Evolutionary conservation across 2,888 invertebrate species (phyloP).

Genomic region (Netelia melanura): DNA sequence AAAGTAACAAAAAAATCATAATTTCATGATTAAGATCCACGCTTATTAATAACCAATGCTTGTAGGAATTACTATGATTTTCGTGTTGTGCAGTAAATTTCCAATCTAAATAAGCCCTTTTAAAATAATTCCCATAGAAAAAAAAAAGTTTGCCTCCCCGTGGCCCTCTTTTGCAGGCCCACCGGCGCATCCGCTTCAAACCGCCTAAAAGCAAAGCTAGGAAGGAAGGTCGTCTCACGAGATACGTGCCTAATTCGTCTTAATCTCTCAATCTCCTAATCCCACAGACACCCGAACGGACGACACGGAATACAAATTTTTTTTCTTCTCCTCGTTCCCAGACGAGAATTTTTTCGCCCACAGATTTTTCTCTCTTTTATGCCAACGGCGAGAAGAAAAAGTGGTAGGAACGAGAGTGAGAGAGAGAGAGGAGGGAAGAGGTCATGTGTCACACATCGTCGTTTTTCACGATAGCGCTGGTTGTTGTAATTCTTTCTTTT

Average conservation of each 20-base stretch:
- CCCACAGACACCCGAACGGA: background rate
- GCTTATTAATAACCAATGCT: no score
- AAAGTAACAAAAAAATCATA: no score
- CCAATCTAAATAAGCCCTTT: no score
- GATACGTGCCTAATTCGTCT: conserved; percentile 10
- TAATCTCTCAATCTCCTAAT: conserved; percentile 10
- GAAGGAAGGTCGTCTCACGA: conserved; percentile 22
- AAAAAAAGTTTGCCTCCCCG: no score
- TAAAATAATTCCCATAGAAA: no score
- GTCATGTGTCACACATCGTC: conserved; percentile 2
- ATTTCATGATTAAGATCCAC: no score
- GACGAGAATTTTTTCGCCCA: background rate
- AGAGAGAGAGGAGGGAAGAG: background rate
- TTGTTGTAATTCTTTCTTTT: conserved; percentile 15
- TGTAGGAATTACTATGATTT: no score
- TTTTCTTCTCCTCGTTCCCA: background rate
- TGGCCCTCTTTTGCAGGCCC: no score
- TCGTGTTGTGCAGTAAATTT: no score
- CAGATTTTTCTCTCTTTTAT: background rate
- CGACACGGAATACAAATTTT: background rate
- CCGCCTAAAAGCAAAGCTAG: conserved; percentile 5
- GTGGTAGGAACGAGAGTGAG: background rate
- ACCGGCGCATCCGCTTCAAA: background rate
- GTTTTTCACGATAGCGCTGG: background rate
- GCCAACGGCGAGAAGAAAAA: conserved; percentile 25